These are phyloP conservation scores for Buathra laborator DNA, from an alignment of 2,888 invertebrate species.

Conservation along the genomic window DNA sequence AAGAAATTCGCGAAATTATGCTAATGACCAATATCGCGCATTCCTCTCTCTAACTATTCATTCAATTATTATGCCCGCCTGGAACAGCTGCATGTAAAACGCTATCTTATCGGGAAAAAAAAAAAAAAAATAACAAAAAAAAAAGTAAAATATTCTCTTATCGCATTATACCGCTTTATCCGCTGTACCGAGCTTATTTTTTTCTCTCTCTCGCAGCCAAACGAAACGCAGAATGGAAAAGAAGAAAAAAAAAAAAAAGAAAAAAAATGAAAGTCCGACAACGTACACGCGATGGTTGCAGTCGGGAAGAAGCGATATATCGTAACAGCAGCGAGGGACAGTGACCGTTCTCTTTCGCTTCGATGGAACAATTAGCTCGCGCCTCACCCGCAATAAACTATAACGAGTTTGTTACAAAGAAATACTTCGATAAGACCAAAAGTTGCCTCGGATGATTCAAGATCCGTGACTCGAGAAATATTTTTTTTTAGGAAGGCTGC, in stretches of 20 bases:
- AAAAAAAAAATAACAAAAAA: constrained; percentile 37
- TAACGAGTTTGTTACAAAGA: background rate
- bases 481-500: constrained; percentile 12
- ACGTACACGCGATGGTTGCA: constrained; percentile 34
- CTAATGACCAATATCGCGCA: background rate
- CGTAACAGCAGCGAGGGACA: constrained; percentile 21
- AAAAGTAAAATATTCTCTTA: constrained; percentile 32
- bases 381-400: background rate
- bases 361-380: constrained; percentile 13
- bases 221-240: constrained; percentile 1
- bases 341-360: constrained; percentile 6
- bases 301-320: constrained; percentile 34
- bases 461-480: constrained; percentile 8
- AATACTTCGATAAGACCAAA: background rate
- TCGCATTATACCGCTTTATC: constrained; percentile 53
- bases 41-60: constrained; percentile 19
- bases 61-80: constrained; percentile 35
- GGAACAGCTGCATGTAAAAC: constrained; percentile 67
- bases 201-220: constrained; percentile 14
- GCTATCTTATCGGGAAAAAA: constrained; percentile 68
- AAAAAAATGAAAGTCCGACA: constrained; percentile 60
- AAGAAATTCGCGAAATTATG: background rate
- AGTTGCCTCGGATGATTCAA: constrained; percentile 13
- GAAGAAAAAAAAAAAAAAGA: background rate
- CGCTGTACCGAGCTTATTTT: constrained; percentile 20